A percentile compares a stretch with the other conserved stretches of the same genome.
These are phyloP conservation scores for Acanthopleura granulata DNA, from an alignment of 2,888 invertebrate genomes.

Conservation along the genomic window DNA sequence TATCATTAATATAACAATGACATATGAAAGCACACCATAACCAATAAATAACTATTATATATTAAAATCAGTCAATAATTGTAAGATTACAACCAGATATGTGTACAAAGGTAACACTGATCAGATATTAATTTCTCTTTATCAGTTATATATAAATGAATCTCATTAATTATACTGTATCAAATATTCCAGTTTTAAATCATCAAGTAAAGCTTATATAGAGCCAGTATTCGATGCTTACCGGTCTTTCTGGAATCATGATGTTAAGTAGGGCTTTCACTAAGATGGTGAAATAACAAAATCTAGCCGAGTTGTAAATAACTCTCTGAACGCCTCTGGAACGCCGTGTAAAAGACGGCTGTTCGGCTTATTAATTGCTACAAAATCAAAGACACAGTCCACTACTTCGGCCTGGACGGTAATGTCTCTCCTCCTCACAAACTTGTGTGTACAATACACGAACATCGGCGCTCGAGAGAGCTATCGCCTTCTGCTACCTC, in stretches of 20 bases:
- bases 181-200: no score
- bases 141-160: no score
- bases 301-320: neutral
- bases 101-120: no score
- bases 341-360: constrained; percentile 7
- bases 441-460: neutral
- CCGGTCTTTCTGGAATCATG: constrained; percentile 1
- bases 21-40: no score
- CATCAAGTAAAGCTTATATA: no score
- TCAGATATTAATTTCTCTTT: no score
- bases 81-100: no score
- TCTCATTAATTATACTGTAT: no score
- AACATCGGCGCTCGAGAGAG: neutral
- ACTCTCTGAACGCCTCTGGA: neutral
- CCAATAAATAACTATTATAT: no score
- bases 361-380: neutral
- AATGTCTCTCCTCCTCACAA: neutral
- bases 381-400: neutral
- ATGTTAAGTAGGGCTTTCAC: neutral
- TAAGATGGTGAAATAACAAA: neutral
- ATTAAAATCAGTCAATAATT: no score
- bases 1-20: no score
- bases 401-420: neutral
- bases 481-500: constrained; percentile 2
- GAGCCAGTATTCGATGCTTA: neutral